Percentiles rank a stretch among this genome's conserved stretches.
phyloP scores from a whole-genome alignment of 2,888 invertebrate species.

The Agrenia bidenticulata region DNA sequence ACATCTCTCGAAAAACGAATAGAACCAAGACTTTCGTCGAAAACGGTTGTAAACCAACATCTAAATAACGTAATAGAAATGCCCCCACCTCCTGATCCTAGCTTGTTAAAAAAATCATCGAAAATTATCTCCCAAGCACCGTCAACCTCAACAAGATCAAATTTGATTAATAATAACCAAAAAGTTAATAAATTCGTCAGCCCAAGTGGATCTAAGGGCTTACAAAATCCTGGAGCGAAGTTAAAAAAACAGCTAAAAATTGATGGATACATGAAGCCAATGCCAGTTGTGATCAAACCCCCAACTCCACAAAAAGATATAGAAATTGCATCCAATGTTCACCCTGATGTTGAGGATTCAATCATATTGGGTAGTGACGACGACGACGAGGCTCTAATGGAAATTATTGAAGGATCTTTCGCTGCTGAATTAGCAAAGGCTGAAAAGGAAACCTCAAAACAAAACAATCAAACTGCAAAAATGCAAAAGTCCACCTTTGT shows the following conservation, averaged over 20 bases:
- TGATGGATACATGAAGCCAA: slow-evolving; percentile 34
- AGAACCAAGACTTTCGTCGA: background rate
- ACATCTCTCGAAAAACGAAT: background rate
- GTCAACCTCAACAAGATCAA: background rate
- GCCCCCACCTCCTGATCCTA: slow-evolving; percentile 1
- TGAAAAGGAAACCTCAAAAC: background rate
- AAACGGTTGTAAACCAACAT: background rate
- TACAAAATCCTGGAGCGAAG: background rate
- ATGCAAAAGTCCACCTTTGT: background rate
- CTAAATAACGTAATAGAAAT: background rate
- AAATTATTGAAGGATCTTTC: slow-evolving; percentile 27
- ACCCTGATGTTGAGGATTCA: slow-evolving; percentile 7
- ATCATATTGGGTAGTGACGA: background rate
- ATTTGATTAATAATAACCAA: background rate
- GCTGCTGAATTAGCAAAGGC: slow-evolving; percentile 21
- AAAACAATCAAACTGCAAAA: background rate
- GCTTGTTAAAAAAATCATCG: no score
- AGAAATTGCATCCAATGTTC: no score
- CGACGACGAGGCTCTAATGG: slow-evolving; percentile 23
- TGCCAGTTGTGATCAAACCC: slow-evolving; percentile 42
- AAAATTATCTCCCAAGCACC: background rate
- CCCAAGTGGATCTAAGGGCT: no score
- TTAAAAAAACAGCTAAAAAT: slow-evolving; percentile 28
- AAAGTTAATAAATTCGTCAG: background rate
- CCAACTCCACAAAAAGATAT: slow-evolving; percentile 28